Evolutionary conservation across 1,140 invertebrate species (phyloP).

Genomic region (Drosophila pseudoananassae): DNA sequence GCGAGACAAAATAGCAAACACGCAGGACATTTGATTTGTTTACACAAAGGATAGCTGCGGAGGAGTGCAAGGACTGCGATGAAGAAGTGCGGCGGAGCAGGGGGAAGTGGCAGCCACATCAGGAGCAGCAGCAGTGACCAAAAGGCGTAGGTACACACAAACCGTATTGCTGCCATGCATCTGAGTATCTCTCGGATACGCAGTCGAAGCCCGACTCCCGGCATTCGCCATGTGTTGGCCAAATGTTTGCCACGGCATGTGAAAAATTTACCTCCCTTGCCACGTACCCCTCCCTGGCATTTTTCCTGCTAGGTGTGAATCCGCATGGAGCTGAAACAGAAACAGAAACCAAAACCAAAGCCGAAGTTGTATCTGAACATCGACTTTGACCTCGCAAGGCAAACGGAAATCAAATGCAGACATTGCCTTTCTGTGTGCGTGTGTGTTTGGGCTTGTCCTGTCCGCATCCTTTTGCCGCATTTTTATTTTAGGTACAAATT

Average conservation of each 20-base stretch:
- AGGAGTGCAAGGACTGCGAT: neutral
- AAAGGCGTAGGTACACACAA: constrained; percentile 72
- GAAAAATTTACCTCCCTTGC: constrained; percentile 62
- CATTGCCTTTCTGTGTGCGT: constrained; percentile 28
- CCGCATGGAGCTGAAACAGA: constrained; percentile 52
- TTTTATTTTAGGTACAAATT: constrained; percentile 81
- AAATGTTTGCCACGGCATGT: constrained; percentile 81
- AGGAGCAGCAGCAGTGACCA: constrained; percentile 66
- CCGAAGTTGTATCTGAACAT: constrained; percentile 27
- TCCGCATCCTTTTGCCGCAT: constrained; percentile 57
- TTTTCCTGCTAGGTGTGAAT: constrained; percentile 45
- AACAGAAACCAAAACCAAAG: constrained; percentile 6
- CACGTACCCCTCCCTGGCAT: neutral
- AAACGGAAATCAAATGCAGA: constrained; percentile 79
- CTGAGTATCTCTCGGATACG: constrained; percentile 63
- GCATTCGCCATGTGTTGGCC: constrained; percentile 70
- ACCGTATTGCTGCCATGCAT: constrained; percentile 5
- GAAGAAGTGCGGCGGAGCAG: neutral
- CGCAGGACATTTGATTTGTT: constrained; percentile 73
- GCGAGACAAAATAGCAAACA: constrained; percentile 63
- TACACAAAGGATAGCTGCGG: constrained; percentile 57
- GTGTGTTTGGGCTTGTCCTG: constrained; percentile 24
- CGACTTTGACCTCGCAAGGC: constrained; percentile 39
- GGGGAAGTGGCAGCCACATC: neutral
- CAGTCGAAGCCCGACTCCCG: constrained; percentile 28